A percentile compares a stretch with the other conserved stretches of the same genome.
These are phyloP conservation scores for Coccyzus lansbergi DNA, from an alignment of 2,797 vertebrate species.

Conservation along the genomic window DNA sequence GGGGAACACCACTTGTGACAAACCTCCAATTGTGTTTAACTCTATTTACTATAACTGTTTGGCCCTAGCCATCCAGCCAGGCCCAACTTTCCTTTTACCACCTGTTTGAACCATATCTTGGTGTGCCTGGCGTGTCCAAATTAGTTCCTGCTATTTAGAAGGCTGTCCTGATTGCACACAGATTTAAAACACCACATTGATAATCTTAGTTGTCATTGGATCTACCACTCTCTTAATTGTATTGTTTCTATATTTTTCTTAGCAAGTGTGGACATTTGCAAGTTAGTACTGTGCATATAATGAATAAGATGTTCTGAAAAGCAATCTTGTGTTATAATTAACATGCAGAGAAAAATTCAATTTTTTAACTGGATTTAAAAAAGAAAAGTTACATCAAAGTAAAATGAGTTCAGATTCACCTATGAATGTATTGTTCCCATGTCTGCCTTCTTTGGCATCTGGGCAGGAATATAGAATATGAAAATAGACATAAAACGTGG, in stretches of 20 bases:
- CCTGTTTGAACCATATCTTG: neutral
- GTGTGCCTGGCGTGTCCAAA: neutral
- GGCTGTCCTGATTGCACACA: neutral
- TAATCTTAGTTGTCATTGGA: neutral
- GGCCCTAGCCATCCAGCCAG: too few species aligned
- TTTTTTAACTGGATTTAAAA: neutral
- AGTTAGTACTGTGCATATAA: neutral
- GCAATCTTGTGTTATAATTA: neutral
- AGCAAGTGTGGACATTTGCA: neutral
- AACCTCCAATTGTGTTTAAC: too few species aligned
- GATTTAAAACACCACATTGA: neutral
- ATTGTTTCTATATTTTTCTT: neutral
- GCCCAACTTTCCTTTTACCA: neutral
- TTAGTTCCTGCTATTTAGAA: neutral
- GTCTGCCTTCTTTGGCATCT: neutral
- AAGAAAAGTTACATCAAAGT: neutral
- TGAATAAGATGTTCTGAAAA: neutral
- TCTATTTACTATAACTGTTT: too few species aligned
- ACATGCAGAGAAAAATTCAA: neutral
- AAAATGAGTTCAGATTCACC: neutral
- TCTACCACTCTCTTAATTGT: neutral
- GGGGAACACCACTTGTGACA: too few species aligned
- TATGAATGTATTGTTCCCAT: neutral
- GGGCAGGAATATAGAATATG: neutral
- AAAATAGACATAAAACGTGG: neutral